phyloP scores from a whole-genome alignment of 2,888 invertebrate genomes.

The Arge pagana region DNA sequence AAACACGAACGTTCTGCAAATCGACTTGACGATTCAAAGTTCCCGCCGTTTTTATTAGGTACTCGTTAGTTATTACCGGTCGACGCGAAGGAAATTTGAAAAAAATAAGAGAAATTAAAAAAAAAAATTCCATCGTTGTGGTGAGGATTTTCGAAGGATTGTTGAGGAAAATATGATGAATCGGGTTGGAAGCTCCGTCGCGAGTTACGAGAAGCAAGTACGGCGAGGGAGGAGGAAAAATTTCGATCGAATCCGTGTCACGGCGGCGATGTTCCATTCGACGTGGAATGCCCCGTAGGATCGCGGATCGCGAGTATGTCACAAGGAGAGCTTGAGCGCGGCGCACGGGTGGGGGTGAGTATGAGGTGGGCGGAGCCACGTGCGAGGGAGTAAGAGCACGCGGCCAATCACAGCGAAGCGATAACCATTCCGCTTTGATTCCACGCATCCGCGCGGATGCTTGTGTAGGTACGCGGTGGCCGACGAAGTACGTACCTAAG shows the following conservation, averaged over 20 bases:
- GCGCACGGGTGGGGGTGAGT: constrained; percentile 29
- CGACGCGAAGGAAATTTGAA: no score
- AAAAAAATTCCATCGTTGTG: no score
- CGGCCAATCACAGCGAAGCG: constrained; percentile 48
- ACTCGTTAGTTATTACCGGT: no score
- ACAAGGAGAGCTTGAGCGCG: constrained; percentile 2
- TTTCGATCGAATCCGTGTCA: constrained; percentile 6
- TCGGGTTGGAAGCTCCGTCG: no score
- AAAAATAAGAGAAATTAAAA: no score
- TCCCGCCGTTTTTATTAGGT: no score
- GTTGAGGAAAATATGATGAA: no score
- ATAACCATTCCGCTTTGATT: constrained; percentile 41
- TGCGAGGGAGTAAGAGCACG: constrained; percentile 48
- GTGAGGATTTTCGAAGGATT: no score
- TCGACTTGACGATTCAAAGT: no score
- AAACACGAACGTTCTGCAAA: no score
- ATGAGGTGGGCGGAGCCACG: constrained; percentile 46
- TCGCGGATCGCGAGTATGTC: constrained; percentile 7
- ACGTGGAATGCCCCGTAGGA: not conserved
- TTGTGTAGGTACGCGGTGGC: constrained; percentile 26
- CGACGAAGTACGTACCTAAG: not conserved
- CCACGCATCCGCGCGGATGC: constrained; percentile 26
- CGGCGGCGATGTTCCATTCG: constrained; percentile 10
- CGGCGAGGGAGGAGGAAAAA: no score
- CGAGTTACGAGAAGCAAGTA: no score